Conservation (phyloP, 2,113 vertebrate genomes). For the Cyrtonyx montezumae region DNA sequence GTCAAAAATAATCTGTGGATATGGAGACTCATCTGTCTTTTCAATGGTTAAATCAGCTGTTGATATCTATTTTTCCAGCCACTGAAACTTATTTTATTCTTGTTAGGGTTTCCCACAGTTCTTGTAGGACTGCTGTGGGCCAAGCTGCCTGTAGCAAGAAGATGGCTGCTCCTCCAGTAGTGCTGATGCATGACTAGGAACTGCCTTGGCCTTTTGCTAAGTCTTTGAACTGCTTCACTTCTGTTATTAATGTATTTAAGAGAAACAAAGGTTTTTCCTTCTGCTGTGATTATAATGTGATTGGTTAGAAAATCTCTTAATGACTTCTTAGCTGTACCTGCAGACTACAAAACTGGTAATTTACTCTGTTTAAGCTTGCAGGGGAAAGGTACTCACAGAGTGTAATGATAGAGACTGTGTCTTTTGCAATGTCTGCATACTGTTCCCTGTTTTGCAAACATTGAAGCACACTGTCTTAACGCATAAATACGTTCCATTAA, state of each 20-base stretch:
- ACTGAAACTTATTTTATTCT: neutral
- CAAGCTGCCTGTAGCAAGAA: neutral
- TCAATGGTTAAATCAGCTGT: neutral
- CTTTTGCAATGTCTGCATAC: neutral
- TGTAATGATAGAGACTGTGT: neutral
- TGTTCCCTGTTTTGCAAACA: neutral
- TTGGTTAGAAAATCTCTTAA: neutral
- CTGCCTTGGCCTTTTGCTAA: neutral
- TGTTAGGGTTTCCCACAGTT: neutral
- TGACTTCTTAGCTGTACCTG: neutral
- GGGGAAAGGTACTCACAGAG: neutral
- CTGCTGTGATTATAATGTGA: neutral
- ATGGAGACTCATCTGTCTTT: neutral
- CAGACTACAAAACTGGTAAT: neutral
- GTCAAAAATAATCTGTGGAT: neutral
- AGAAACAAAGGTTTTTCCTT: neutral
- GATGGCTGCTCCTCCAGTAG: neutral
- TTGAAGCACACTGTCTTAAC: rapidly evolving
- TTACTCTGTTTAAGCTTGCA: neutral
- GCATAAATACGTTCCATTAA: neutral
- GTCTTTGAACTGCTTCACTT: neutral
- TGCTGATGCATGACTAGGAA: neutral
- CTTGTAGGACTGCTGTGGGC: neutral
- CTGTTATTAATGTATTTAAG: neutral
- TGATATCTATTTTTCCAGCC: neutral